Evolutionary conservation across 1,140 invertebrate genomes (phyloP), one percentile per base, ranked within the genome.

Genomic region (Anagrus nilaparvatae): DNA sequence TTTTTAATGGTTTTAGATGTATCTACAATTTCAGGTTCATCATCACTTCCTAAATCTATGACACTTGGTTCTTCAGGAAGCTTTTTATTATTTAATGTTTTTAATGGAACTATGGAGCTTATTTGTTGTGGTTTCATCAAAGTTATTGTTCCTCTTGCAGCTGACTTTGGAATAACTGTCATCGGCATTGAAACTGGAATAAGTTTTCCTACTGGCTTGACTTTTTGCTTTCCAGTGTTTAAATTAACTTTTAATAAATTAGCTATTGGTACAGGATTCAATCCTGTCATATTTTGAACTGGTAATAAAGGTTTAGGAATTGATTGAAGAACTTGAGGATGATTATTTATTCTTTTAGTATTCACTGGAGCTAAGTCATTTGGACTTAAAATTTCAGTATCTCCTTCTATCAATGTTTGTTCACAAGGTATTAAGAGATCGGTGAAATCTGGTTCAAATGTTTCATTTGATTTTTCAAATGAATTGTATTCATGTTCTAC

Each of bases 11-110:
- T n/a, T n/a, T n/a, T n/a, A n/a, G n/a, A n/a, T n/a, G n/a, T 19
- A 3, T 48, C 46, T 7, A 59, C 25, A 1, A 60, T 37, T 2
- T 43, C 30, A 3, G 54, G 44, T 10, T 61, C 53, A 6, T 61
- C 61, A 29, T 68, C 65, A 20, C 61, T 66, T 8, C 66, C 64
- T 1, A 69, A 19, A 13, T 69, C 58, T 23, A 69, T 67, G 4
- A 69, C 47, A 37, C 48, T 67, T 2, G 57, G 50, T n/a, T 31
- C 35, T 24, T 6, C 1, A 14, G 17, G 8, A 8, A 31, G 34
- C 13, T 30, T 10, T 12, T 16, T 17, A 8, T 18, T 19, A 5
- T n/a, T n/a, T n/a, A n/a, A n/a, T n/a, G n/a, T n/a, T n/a, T n/a
- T n/a, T n/a, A n/a, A n/a, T n/a, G 14, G 17, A 21, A 8, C 10